Conservation (phyloP, 2,797 vertebrate species). For the Poecilia gillii region DNA sequence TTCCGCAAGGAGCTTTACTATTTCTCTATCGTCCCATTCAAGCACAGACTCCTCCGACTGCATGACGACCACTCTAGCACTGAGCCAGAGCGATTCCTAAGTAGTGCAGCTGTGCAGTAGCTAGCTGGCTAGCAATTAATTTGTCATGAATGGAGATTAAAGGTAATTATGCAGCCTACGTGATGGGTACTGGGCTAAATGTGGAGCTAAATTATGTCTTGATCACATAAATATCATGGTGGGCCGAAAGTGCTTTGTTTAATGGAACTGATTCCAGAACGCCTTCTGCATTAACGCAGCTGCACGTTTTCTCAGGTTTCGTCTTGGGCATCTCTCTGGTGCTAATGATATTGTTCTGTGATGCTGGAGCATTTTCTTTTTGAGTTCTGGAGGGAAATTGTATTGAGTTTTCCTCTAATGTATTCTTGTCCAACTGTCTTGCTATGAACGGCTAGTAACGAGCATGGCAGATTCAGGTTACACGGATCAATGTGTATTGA, state of each 20-base stretch:
- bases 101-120: constrained; percentile 22
- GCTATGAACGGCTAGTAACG: neutral
- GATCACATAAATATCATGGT: constrained; percentile 22
- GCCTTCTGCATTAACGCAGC: neutral
- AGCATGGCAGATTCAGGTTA: neutral
- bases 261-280: constrained; percentile 6
- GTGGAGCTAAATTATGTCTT: constrained; percentile 19
- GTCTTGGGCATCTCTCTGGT: neutral
- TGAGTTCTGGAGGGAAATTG: neutral
- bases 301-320: constrained; percentile 5
- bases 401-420: constrained; percentile 17
- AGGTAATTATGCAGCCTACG: constrained; percentile 16
- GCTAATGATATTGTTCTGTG: neutral
- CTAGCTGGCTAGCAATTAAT: constrained; percentile 12
- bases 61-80: neutral
- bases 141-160: constrained; percentile 20
- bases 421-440: constrained; percentile 1
- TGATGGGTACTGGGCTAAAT: constrained; percentile 23
- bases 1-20: neutral
- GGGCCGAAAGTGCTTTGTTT: constrained; percentile 18
- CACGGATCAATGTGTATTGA: neutral
- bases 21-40: neutral
- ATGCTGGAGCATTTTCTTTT: neutral
- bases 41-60: neutral
- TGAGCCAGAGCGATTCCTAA: constrained; percentile 13